Conservation (phyloP, 2,113 vertebrate species). For the Ceyx margarethae region DNA sequence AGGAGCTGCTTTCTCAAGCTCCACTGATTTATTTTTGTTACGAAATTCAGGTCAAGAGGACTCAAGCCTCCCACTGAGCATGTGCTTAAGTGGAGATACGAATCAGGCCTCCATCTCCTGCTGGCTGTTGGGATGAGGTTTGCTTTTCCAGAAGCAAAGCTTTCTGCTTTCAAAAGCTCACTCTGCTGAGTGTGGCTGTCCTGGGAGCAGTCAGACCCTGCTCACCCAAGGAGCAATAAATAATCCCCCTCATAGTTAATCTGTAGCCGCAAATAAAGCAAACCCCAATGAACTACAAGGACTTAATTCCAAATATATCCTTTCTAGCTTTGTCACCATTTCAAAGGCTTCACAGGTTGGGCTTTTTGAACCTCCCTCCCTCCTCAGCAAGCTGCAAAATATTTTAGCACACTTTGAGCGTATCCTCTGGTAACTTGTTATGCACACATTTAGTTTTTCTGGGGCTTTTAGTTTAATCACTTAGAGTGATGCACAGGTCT, state of each 20-base stretch:
- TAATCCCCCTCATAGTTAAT: not conserved
- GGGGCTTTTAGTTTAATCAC: not conserved
- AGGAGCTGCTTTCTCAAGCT: not conserved
- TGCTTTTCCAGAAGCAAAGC: not conserved
- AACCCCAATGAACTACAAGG: not conserved
- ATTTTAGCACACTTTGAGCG: not conserved
- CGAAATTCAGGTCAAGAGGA: not conserved
- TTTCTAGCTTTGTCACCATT: not conserved
- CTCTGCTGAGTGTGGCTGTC: not conserved
- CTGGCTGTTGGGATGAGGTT: not conserved
- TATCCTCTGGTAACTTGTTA: not conserved
- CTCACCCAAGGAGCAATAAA: not conserved
- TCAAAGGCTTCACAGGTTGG: not conserved
- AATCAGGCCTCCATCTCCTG: not conserved
- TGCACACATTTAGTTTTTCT: not conserved
- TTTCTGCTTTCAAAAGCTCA: fast-evolving
- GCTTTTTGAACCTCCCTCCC: not conserved
- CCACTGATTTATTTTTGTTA: not conserved
- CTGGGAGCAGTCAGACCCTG: fast-evolving
- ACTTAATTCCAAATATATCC: not conserved
- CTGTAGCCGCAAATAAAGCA: not conserved
- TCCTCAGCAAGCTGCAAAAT: not conserved
- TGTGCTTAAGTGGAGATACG: not conserved
- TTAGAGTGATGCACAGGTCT: not conserved
- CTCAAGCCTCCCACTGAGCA: not conserved